These are phyloP conservation scores for Pantala flavescens DNA, from an alignment of 1,140 invertebrate species.

Conservation along the genomic window DNA sequence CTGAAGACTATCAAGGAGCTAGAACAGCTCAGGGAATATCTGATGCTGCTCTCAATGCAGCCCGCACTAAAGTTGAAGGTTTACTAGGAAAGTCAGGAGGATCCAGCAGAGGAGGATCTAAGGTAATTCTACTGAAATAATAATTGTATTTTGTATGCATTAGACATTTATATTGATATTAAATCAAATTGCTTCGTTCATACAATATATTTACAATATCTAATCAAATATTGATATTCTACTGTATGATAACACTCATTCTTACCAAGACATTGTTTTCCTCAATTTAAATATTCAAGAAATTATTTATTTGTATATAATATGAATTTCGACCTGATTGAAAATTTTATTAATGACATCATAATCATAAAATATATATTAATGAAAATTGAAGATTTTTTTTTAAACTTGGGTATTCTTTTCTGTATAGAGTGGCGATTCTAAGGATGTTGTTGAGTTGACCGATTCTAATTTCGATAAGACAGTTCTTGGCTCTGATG, in stretches of 20 bases:
- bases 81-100: constrained; percentile 46
- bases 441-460: constrained; percentile 77
- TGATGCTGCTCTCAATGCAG: constrained; percentile 66
- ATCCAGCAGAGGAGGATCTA: constrained; percentile 20
- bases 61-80: constrained; percentile 54
- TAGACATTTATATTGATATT: not conserved
- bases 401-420: too few species aligned
- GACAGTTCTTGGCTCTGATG: constrained; percentile 77
- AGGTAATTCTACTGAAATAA: constrained; percentile 13
- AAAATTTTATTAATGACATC: too few species aligned
- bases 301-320: too few species aligned
- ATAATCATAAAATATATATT: too few species aligned
- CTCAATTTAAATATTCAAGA: too few species aligned
- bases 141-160: constrained; percentile 15
- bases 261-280: too few species aligned
- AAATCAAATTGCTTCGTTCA: constrained; percentile 28
- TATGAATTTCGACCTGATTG: too few species aligned
- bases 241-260: too few species aligned
- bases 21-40: constrained; percentile 78
- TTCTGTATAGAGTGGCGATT: constrained; percentile 34
- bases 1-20: constrained; percentile 75
- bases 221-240: too few species aligned
- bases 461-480: constrained; percentile 93
- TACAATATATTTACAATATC: too few species aligned
- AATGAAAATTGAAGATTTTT: too few species aligned